Evolutionary conservation across 2,888 invertebrate genomes (phyloP).

Genomic region (Phyllotreta cruciferae): DNA sequence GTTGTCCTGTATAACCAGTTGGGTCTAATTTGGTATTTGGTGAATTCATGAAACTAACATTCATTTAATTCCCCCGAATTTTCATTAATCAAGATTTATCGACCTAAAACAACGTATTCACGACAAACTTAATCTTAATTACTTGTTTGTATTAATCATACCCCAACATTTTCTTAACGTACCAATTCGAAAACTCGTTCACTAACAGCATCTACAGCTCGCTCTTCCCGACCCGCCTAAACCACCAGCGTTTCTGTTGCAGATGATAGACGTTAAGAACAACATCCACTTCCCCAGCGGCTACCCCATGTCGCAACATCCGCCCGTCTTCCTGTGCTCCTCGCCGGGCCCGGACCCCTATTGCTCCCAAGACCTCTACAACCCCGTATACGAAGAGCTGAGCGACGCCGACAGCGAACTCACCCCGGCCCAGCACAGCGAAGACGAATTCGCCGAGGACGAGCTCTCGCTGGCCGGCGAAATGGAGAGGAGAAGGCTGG

Average conservation of each 20-base stretch:
- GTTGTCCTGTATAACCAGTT: neutral
- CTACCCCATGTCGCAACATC: slow-evolving; percentile 67
- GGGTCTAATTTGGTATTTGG: too few species aligned
- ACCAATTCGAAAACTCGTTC: too few species aligned
- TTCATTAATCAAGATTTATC: too few species aligned
- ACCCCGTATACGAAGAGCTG: slow-evolving; percentile 85
- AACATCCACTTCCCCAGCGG: slow-evolving; percentile 67
- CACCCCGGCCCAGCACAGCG: slow-evolving; percentile 71
- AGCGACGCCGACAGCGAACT: slow-evolving; percentile 69
- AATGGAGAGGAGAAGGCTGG: slow-evolving; percentile 52
- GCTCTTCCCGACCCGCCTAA: neutral
- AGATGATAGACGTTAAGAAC: slow-evolving; percentile 77
- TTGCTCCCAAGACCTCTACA: slow-evolving; percentile 70
- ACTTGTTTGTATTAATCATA: too few species aligned
- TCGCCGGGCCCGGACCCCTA: slow-evolving; percentile 73
- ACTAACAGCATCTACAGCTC: too few species aligned
- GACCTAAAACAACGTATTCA: too few species aligned
- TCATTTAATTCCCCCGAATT: too few species aligned
- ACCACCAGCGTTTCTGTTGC: slow-evolving; percentile 52
- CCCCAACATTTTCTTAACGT: too few species aligned
- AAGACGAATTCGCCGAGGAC: slow-evolving; percentile 87
- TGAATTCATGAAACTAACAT: too few species aligned
- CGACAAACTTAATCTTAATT: too few species aligned
- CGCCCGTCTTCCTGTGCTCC: slow-evolving; percentile 75
- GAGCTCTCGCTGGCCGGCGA: slow-evolving; percentile 71